Evolutionary conservation across 2,113 vertebrate species (phyloP).

Genomic region (Otis tarda): DNA sequence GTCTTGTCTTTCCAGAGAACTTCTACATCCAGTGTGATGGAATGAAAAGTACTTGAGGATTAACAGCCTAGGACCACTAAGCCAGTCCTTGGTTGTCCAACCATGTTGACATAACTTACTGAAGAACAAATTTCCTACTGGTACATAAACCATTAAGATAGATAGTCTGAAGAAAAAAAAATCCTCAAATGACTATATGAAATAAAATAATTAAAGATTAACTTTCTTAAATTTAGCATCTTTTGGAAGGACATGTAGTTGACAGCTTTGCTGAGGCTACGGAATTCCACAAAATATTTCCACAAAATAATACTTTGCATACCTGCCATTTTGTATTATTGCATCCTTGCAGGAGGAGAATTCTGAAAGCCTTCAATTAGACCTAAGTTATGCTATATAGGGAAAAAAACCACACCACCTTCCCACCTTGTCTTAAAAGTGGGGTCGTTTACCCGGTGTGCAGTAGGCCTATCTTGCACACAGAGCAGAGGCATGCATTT

Average conservation of each 20-base stretch:
- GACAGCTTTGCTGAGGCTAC: not conserved
- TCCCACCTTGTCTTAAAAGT: too few relatives aligned
- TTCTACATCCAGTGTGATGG: not conserved
- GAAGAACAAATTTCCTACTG: not conserved
- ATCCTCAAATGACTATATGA: not conserved
- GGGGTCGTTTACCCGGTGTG: too few relatives aligned
- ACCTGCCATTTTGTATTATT: not conserved
- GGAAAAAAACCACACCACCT: too few relatives aligned
- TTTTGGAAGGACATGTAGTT: not conserved
- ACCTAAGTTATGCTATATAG: not conserved
- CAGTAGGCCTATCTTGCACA: too few relatives aligned
- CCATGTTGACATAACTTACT: fast-evolving
- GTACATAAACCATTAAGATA: not conserved
- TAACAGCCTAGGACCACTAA: too few relatives aligned
- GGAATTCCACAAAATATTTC: not conserved
- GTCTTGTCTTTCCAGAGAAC: not conserved
- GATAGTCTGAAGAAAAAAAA: not conserved
- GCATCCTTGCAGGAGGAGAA: not conserved
- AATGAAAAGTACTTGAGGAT: not conserved
- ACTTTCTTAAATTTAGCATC: not conserved
- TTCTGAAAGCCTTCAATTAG: not conserved
- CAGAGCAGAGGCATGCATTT: too few relatives aligned
- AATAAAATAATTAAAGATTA: not conserved
- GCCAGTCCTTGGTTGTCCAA: not conserved
- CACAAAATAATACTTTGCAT: not conserved